Conservation (phyloP, 30 jellyfish, hydroid and myxozoan genomes). For the Catostylus mosaicus region DNA sequence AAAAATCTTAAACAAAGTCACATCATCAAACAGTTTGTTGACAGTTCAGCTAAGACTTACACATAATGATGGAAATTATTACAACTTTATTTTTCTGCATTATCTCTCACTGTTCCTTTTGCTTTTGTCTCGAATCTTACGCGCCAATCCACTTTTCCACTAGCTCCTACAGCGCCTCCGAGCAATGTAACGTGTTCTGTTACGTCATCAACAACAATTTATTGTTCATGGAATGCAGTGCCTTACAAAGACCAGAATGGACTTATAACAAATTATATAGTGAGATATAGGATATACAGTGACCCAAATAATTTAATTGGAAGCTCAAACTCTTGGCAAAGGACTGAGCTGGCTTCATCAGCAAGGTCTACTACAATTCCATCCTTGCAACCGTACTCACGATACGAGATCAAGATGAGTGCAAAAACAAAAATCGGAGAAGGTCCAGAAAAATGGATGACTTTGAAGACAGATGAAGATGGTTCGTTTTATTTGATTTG, state of each 20-base stretch:
- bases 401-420: constrained; percentile 49
- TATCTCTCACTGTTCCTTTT: neutral
- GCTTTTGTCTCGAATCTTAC: neutral
- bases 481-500: constrained; percentile 34
- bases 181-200: constrained; percentile 37
- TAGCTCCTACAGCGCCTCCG: constrained; percentile 71
- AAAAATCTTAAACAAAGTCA: neutral
- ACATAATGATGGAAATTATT: neutral
- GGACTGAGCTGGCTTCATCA: neutral
- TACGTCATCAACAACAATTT: constrained; percentile 41
- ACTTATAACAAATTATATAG: neutral
- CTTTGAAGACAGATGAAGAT: constrained; percentile 60
- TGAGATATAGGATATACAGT: constrained; percentile 27
- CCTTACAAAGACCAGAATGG: constrained; percentile 56
- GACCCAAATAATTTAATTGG: constrained; percentile 33
- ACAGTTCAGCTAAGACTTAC: neutral
- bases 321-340: constrained; percentile 15
- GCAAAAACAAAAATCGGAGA: constrained; percentile 45
- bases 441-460: constrained; percentile 52
- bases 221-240: constrained; percentile 45
- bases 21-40: too few relatives aligned
- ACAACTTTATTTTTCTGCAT: neutral
- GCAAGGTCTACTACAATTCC: neutral
- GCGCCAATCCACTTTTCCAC: neutral
- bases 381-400: constrained; percentile 29